Evolutionary conservation across 2,113 vertebrate genomes (phyloP).

Genomic region (Psephotus haematonotus): DNA sequence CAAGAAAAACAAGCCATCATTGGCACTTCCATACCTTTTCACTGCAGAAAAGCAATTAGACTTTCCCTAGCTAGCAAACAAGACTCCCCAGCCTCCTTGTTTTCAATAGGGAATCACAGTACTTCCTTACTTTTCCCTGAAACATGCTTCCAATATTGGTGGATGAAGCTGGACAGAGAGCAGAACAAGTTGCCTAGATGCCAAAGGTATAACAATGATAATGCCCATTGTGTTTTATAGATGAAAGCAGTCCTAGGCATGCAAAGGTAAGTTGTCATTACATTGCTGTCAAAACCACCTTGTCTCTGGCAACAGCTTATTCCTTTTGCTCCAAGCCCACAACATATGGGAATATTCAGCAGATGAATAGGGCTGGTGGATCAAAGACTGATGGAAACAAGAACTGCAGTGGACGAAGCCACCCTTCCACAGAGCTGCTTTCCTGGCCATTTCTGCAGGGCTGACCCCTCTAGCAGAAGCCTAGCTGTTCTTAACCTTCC

Average conservation of each 20-base stretch:
- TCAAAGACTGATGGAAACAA: neutral
- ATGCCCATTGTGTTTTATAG: neutral
- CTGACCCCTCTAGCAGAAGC: neutral
- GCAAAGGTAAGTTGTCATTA: neutral
- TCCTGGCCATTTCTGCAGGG: neutral
- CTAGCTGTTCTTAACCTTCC: neutral
- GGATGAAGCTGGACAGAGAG: neutral
- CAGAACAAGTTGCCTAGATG: neutral
- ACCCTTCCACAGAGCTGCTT: neutral
- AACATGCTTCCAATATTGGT: neutral
- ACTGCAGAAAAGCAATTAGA: neutral
- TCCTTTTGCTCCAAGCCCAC: neutral
- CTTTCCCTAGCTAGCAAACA: neutral
- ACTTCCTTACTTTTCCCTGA: neutral
- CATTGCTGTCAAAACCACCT: neutral
- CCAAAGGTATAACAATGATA: fast-evolving
- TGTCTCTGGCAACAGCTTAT: neutral
- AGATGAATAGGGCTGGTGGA: neutral
- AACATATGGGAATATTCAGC: fast-evolving
- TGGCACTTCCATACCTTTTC: neutral
- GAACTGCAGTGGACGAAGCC: neutral
- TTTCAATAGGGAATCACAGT: neutral
- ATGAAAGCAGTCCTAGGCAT: neutral
- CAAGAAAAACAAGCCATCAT: neutral
- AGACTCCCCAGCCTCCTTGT: neutral